Evolutionary conservation across 2,113 vertebrate species (phyloP), one percentile per base, ranked within the genome.

Genomic region (Aptenodytes patagonicus): DNA sequence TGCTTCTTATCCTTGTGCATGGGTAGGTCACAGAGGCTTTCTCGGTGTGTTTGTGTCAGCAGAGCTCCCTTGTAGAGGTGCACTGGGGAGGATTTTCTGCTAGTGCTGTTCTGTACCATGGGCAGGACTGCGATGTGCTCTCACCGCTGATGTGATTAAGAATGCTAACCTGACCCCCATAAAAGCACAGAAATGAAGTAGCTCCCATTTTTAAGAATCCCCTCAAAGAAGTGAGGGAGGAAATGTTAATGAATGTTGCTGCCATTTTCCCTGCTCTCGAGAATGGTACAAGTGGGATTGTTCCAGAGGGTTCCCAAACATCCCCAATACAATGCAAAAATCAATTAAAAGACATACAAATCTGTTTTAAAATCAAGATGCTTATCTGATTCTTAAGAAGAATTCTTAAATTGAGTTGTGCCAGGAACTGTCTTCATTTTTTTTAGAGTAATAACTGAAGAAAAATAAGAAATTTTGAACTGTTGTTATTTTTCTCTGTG

Each of bases 11-110:
- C 62, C 44, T 36, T 17, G 10, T 21, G 58, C 28, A 18, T 1
- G 1, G 31, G 11, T 16, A 6, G 58, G 29, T 65, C 68, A 14
- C 2, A 1, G 38, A 17, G 16, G 17, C 32, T 64, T 34, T 46
- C 31, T 58, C 0, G 0, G 24, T 4, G 4, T 3, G 10, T 5
- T 9, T 0, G 0, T 31, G 58, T 31, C 25, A 11, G 28, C 44
- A n/a, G 80, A 79, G 49, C 42, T 62, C 36, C 55, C 49, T 79
- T 1, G 6, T 8, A 4, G 26, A 26, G 22, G 3, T 12, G n/a
- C 4, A 1, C 6, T 3, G 16, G 22, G 22, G 17, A 65, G 26
- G 34, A 14, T 34, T 71, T 78, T 87, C 38, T 38, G 42, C 21
- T 16, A 6, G 44, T 2, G 4, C 14, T 0, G 2, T 46, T 71